Evolutionary conservation across 2,888 invertebrate genomes (phyloP), one percentile per base, ranked within the genome.

Genomic region (Drosophila helvetica): DNA sequence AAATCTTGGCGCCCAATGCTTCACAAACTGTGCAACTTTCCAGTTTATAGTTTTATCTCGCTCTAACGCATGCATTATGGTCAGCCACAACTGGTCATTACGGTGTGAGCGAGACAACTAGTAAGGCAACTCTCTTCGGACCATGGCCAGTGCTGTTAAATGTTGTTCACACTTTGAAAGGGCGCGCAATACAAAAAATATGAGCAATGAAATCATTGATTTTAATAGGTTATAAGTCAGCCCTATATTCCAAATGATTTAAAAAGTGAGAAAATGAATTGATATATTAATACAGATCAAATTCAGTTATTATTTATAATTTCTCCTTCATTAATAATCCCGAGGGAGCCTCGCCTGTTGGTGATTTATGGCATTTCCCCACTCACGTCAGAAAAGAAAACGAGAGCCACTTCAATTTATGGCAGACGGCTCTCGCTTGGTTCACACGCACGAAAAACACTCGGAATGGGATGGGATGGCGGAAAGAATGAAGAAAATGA

Each of bases 401-500:
- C 62, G 58, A 53, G 51, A 50, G 9, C n/a, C 9, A 19, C 53
- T 51, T 53, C 30, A 64, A 79, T 82, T 80, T 82, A 82, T 69
- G 74, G 69, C 75, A 12, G 45, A 63, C 52, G 53, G 47, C 52
- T 53, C 60, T 57, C 63, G 30, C 59, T 70, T 52, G 57, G 65
- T 86, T 83, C 83, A 86, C 86, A 86, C 83, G 80, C 86, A 83
- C 77, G 80, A 86, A 78, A 74, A 80, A 73, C 67, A 75, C 47
- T 4, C 19, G 27, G n/a, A 25, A 58, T 55, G 52, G n/a, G 38
- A 58, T 55, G 52, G 22, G 46, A 12, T 33, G 56, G n/a, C 38
- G 27, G 33, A 53, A 15, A 60, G 65, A 63, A 54, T 63, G 48
- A 54, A 43, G 54, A 68, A 79, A 79, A 67, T 63, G 42, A 57